A percentile compares a stretch with the other conserved stretches of the same genome.
Conservation (phyloP, 53 echinoderm and acorn worm species). For the Henricia sp. region DNA sequence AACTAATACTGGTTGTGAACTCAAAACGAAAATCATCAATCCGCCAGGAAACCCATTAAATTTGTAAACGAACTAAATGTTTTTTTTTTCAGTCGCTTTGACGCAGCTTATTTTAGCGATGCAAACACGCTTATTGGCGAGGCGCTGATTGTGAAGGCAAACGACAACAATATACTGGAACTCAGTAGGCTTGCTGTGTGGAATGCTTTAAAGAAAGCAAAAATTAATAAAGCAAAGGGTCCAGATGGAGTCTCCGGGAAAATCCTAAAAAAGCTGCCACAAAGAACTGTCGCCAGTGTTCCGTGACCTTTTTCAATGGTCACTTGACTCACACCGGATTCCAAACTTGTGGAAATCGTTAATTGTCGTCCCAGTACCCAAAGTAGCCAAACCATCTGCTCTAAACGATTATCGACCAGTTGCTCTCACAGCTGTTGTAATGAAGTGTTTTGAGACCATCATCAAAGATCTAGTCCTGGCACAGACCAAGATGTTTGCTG, state of each 20-base stretch:
- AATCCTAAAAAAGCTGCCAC: too few relatives aligned
- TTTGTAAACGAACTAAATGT: constrained; percentile 18
- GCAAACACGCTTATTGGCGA: constrained; percentile 1
- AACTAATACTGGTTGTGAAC: background rate
- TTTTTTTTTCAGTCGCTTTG: constrained; percentile 7
- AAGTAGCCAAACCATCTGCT: constrained; percentile 26
- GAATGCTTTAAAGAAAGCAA: too few relatives aligned
- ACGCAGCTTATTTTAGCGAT: background rate
- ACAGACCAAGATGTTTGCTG: constrained; percentile 15
- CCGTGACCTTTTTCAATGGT: too few relatives aligned
- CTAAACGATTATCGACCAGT: constrained; percentile 14
- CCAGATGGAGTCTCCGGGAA: too few relatives aligned
- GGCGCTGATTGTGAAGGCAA: too few relatives aligned
- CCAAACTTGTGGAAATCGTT: too few relatives aligned
- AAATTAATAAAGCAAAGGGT: too few relatives aligned
- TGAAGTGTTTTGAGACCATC: constrained; percentile 29
- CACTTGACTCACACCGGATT: too few relatives aligned
- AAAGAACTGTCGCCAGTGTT: too few relatives aligned
- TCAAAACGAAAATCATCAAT: background rate
- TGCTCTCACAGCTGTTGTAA: background rate
- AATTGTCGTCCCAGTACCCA: background rate
- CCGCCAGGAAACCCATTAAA: background rate
- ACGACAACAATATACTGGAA: background rate
- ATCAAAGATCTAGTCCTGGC: constrained; percentile 2
- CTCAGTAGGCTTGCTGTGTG: background rate